phyloP scores from a whole-genome alignment of 2,797 vertebrate genomes.

The Anabacerthia variegaticeps region DNA sequence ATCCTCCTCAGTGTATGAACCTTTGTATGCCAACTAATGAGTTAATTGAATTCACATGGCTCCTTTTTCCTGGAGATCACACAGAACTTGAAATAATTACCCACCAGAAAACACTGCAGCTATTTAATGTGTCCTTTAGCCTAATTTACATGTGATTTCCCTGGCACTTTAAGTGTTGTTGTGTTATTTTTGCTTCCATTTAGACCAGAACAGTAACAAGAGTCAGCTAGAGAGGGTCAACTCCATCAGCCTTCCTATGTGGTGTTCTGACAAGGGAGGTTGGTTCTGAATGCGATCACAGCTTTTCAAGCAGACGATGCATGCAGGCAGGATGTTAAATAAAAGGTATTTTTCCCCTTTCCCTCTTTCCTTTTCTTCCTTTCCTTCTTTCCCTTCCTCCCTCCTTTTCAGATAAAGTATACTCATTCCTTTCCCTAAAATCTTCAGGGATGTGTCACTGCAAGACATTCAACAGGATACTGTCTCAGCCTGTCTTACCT shows the following conservation, averaged over 20 bases:
- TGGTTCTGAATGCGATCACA: neutral
- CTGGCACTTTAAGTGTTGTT: neutral
- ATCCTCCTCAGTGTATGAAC: neutral
- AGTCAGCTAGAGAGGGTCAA: neutral
- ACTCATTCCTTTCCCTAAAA: neutral
- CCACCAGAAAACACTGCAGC: neutral
- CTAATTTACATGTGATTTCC: slow-evolving; percentile 7
- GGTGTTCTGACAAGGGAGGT: neutral
- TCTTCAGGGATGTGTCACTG: neutral
- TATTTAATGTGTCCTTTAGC: neutral
- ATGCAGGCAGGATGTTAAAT: neutral
- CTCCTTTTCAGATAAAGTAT: neutral
- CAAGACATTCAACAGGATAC: neutral
- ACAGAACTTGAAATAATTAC: slow-evolving; percentile 5
- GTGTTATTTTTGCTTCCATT: neutral
- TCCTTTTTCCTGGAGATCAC: neutral
- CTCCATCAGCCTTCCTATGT: neutral
- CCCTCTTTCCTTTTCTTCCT: no score
- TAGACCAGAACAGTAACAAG: neutral
- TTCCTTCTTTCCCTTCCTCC: neutral
- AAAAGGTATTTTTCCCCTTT: neutral
- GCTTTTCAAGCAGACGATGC: neutral
- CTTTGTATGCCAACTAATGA: neutral
- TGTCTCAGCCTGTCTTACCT: neutral
- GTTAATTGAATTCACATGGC: neutral